Evolutionary conservation across 2,888 invertebrate genomes (phyloP).

Genomic region (Mayetiola destructor): DNA sequence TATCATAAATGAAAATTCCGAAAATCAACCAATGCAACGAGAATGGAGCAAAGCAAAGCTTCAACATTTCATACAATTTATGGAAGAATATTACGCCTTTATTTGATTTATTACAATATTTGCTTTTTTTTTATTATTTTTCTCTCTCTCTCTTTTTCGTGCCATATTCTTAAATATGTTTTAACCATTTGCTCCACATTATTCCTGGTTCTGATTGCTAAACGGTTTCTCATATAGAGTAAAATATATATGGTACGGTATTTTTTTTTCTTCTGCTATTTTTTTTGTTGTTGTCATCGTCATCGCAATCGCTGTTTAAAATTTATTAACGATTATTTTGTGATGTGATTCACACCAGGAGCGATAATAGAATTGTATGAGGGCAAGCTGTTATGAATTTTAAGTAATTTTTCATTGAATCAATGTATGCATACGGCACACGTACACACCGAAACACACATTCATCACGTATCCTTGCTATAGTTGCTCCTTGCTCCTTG

Average conservation of each 20-base stretch:
- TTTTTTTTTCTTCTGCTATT: neutral
- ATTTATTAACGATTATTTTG: conserved; percentile 5
- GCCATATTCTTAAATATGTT: too few relatives aligned
- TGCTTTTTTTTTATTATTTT: neutral
- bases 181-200: conserved; percentile 5
- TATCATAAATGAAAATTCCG: too few relatives aligned
- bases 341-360: conserved; percentile 12
- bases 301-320: neutral
- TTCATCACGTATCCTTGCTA: too few relatives aligned
- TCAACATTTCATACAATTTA: conserved; percentile 8
- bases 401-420: too few relatives aligned
- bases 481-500: too few relatives aligned
- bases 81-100: conserved; percentile 9
- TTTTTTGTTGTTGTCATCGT: neutral
- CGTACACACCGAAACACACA: too few relatives aligned
- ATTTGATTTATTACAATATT: conserved; percentile 9
- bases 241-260: too few relatives aligned
- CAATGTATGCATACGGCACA: too few relatives aligned
- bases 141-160: too few relatives aligned
- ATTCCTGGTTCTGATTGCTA: too few relatives aligned
- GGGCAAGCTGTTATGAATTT: conserved; percentile 12
- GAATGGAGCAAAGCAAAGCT: neutral
- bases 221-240: too few relatives aligned
- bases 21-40: neutral
- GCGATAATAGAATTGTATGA: conserved; percentile 2